A percentile compares a stretch with the other conserved stretches of the same genome.
Evolutionary conservation across 2,888 invertebrate species (phyloP).

Genomic region (Leucophora obtusa): DNA sequence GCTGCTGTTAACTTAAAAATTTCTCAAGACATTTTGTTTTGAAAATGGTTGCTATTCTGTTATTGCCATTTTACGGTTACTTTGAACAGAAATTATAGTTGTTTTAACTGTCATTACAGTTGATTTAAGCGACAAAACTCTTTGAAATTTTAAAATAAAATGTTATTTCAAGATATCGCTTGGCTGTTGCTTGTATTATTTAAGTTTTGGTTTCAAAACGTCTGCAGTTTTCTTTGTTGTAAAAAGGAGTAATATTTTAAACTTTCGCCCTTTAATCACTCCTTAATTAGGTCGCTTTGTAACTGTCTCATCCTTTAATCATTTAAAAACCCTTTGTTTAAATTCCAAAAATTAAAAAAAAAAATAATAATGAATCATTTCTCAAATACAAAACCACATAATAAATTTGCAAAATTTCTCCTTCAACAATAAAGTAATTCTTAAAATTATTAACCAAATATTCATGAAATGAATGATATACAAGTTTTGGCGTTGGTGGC

Average conservation of each 20-base stretch:
- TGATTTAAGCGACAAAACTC: too few relatives aligned
- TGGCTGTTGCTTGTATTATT: too few relatives aligned
- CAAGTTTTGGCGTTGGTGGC: conserved; percentile 14
- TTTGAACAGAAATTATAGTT: too few relatives aligned
- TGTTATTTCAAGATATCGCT: too few relatives aligned
- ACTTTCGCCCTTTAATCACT: conserved; percentile 54
- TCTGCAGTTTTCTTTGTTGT: too few relatives aligned
- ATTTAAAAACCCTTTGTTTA: conserved; percentile 42
- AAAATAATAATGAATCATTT: conserved; percentile 47
- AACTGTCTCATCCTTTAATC: conserved; percentile 42
- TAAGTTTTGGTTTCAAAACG: too few relatives aligned
- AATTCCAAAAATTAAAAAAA: conserved; percentile 14
- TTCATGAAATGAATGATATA: conserved; percentile 43
- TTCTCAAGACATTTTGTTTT: too few relatives aligned
- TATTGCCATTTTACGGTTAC: too few relatives aligned
- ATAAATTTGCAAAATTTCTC: conserved; percentile 40
- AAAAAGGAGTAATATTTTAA: not conserved
- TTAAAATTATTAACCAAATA: conserved; percentile 40
- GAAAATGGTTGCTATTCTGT: too few relatives aligned
- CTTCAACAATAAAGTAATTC: conserved; percentile 36
- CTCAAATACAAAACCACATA: conserved; percentile 34
- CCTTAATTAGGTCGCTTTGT: conserved; percentile 44
- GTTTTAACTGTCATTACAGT: too few relatives aligned
- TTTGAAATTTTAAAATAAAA: too few relatives aligned
- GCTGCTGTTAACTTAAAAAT: too few relatives aligned